Conservation (phyloP, 2,113 vertebrate species). For the Paramisgurnus dabryanus region DNA sequence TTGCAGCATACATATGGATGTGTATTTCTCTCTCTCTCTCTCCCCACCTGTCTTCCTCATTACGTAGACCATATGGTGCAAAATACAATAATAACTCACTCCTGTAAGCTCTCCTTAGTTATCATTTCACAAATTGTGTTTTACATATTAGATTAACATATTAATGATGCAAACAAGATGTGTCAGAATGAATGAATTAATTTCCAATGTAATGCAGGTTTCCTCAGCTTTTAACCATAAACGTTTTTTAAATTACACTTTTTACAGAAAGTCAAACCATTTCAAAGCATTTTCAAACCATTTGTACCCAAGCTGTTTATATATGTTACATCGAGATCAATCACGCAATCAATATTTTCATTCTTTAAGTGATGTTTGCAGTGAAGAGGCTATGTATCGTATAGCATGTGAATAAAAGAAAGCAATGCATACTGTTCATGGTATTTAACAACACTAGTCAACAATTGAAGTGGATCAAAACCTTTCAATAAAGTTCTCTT, state of each 20-base stretch:
- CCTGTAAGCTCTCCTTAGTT: constrained; percentile 2
- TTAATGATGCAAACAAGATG: constrained; percentile 14
- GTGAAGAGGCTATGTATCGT: too few species aligned
- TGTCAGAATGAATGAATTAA: neutral
- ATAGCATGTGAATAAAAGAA: too few species aligned
- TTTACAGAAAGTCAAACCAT: neutral
- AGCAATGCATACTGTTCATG: too few species aligned
- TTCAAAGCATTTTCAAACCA: neutral
- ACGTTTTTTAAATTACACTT: constrained; percentile 5
- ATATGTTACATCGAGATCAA: neutral
- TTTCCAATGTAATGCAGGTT: neutral
- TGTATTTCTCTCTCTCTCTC: constrained; percentile 40
- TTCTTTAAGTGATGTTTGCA: neutral
- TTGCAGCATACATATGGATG: neutral
- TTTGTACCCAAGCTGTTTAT: neutral
- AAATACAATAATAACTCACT: constrained; percentile 20
- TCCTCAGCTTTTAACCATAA: constrained; percentile 9
- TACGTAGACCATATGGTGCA: constrained; percentile 27
- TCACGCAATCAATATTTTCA: neutral
- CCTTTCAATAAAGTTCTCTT: neutral
- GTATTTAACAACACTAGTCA: too few species aligned
- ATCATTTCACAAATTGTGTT: neutral
- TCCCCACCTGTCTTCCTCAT: constrained; percentile 22
- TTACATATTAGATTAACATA: constrained; percentile 5
- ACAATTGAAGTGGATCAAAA: too few species aligned